phyloP scores from a whole-genome alignment of 2,888 invertebrate genomes.

The Stenichneumon culpator region DNA sequence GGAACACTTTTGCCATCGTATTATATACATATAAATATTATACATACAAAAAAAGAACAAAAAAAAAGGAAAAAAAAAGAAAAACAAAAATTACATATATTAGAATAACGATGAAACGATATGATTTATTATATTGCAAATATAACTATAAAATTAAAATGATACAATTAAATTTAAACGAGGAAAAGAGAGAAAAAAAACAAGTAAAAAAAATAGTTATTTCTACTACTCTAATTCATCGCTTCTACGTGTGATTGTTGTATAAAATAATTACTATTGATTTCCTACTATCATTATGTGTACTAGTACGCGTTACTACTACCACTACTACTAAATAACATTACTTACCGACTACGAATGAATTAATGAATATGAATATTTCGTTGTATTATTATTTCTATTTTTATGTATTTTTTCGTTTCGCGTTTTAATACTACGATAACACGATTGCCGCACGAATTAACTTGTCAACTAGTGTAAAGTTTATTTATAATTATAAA shows the following conservation, averaged over 20 bases:
- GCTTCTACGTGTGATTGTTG: constrained; percentile 85
- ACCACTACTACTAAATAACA: constrained; percentile 67
- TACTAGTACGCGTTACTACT: constrained; percentile 71
- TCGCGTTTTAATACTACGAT: constrained; percentile 67
- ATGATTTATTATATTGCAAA: constrained; percentile 82
- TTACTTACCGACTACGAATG: constrained; percentile 64
- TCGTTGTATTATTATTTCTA: constrained; percentile 38
- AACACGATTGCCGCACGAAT: constrained; percentile 71
- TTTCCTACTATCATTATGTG: constrained; percentile 75
- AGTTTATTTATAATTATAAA: constrained; percentile 45
- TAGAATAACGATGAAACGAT: constrained; percentile 72
- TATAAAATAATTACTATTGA: constrained; percentile 81
- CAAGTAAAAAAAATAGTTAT: constrained; percentile 79
- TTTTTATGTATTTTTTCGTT: not conserved
- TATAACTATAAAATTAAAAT: constrained; percentile 75
- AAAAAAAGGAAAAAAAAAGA: too few species aligned
- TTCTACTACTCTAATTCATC: constrained; percentile 85
- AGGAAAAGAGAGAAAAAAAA: constrained; percentile 2
- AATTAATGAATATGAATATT: constrained; percentile 51
- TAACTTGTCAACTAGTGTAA: constrained; percentile 63
- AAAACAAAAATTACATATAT: constrained; percentile 52
- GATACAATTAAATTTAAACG: constrained; percentile 73
- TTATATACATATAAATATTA: constrained; percentile 74
- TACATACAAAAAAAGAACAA: constrained; percentile 58
- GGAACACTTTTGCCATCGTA: constrained; percentile 81